These are phyloP conservation scores for Sorex maritimensis DNA, from an alignment of 2,797 vertebrate species.

Conservation along the genomic window DNA sequence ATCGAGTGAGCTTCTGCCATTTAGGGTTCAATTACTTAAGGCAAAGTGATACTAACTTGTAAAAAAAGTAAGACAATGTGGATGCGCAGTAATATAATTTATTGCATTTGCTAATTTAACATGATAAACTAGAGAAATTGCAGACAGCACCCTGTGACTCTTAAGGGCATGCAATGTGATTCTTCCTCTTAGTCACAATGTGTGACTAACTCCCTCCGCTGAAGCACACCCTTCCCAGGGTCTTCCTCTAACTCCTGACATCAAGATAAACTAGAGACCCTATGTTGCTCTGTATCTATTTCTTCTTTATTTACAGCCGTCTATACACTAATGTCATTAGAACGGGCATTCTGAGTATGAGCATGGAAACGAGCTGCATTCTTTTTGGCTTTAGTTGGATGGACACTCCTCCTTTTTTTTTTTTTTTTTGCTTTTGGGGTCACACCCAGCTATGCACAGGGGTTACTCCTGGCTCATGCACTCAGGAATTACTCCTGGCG, in stretches of 20 bases:
- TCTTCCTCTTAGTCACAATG: rapidly evolving
- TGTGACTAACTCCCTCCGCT: not conserved
- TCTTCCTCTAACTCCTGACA: not conserved
- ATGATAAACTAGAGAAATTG: not conserved
- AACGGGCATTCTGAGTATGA: not conserved
- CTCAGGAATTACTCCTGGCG: too few relatives aligned
- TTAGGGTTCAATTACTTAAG: constrained; percentile 12
- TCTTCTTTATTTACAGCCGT: not conserved
- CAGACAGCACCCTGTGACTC: not conserved
- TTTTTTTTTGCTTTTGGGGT: too few relatives aligned
- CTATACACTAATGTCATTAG: not conserved
- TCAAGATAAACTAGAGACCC: not conserved
- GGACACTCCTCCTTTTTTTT: not conserved
- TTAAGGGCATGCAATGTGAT: too few relatives aligned
- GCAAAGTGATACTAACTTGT: too few relatives aligned
- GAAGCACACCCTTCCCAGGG: not conserved
- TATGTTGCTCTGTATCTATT: not conserved
- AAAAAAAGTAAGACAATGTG: constrained; percentile 4
- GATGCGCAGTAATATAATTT: not conserved
- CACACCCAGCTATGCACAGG: too few relatives aligned
- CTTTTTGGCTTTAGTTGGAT: not conserved
- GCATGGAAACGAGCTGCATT: not conserved
- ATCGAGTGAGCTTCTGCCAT: not conserved
- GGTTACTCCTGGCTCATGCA: too few relatives aligned
- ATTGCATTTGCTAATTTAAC: not conserved